phyloP scores from a whole-genome alignment of 37 sponge, comb jelly and placozoan genomes.

The Ephydatia muelleri region DNA sequence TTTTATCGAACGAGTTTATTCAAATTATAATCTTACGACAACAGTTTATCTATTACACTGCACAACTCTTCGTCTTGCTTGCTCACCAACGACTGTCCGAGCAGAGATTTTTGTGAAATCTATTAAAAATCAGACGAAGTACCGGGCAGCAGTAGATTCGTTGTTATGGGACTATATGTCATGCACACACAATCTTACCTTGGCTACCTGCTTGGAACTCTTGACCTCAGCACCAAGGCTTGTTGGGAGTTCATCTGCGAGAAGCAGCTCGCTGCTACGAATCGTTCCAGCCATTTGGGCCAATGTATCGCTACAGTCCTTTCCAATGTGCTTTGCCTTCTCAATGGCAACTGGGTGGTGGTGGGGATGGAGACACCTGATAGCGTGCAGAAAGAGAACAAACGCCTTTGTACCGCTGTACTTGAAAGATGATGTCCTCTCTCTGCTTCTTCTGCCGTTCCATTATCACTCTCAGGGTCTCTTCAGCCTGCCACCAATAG shows the following conservation, averaged over 20 bases:
- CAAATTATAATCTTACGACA: slow-evolving; percentile 6
- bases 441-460: slow-evolving; percentile 88
- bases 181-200: not conserved
- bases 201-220: not conserved
- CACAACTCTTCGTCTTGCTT: slow-evolving; percentile 50
- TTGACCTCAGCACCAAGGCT: not conserved
- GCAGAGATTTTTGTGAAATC: not conserved
- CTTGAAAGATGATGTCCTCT: slow-evolving; percentile 62
- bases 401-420: slow-evolving; percentile 44
- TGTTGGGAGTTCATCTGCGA: not conserved
- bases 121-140: not conserved
- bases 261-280: not conserved
- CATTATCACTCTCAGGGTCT: slow-evolving; percentile 84
- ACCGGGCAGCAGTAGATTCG: not conserved
- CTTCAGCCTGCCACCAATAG: slow-evolving; percentile 66
- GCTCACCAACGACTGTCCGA: slow-evolving; percentile 19
- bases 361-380: not conserved
- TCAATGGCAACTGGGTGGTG: slow-evolving; percentile 41
- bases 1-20: not conserved
- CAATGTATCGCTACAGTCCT: slow-evolving; percentile 36
- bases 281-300: slow-evolving; percentile 15
- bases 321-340: slow-evolving; percentile 46
- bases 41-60: slow-evolving; percentile 39
- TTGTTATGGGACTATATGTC: not conserved
- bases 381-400: not conserved